These are phyloP conservation scores for Noctilio leporinus DNA, from an alignment of 2,113 vertebrate species.

Conservation along the genomic window DNA sequence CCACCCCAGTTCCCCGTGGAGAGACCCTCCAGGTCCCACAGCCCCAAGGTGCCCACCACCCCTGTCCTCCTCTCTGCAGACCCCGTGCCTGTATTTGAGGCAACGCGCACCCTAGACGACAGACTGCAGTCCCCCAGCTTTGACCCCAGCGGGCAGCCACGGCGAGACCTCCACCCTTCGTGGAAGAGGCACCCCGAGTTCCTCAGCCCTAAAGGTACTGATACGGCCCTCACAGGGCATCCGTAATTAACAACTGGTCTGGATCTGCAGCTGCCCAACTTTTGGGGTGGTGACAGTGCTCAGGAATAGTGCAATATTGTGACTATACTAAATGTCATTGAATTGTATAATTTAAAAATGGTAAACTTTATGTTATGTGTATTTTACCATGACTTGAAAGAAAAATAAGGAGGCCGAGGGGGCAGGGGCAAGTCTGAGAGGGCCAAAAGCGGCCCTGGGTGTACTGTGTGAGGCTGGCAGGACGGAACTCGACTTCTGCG, in stretches of 20 bases:
- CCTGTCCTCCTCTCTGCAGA: constrained; percentile 73
- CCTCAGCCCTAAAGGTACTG: constrained; percentile 82
- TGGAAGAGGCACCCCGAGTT: constrained; percentile 90
- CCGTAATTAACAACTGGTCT: not conserved
- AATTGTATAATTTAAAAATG: not conserved
- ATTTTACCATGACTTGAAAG: not conserved
- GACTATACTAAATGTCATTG: not conserved
- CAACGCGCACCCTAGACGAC: constrained; percentile 87
- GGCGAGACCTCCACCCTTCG: constrained; percentile 83
- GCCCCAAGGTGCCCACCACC: not conserved
- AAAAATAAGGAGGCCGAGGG: not conserved
- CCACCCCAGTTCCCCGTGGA: not conserved
- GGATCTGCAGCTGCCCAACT: not conserved
- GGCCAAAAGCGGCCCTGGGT: not conserved
- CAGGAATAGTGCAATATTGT: not conserved
- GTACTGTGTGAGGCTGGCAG: not conserved
- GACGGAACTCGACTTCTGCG: not conserved
- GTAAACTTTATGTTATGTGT: not conserved
- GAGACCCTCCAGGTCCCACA: not conserved
- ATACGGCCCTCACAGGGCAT: not conserved
- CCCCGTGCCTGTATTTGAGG: constrained; percentile 89
- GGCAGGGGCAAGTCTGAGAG: not conserved
- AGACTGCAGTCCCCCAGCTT: constrained; percentile 87
- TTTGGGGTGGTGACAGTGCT: not conserved
- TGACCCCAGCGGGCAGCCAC: constrained; percentile 77